These are phyloP conservation scores for Laticauda colubrina DNA, from an alignment of 2,113 vertebrate genomes.

Conservation along the genomic window DNA sequence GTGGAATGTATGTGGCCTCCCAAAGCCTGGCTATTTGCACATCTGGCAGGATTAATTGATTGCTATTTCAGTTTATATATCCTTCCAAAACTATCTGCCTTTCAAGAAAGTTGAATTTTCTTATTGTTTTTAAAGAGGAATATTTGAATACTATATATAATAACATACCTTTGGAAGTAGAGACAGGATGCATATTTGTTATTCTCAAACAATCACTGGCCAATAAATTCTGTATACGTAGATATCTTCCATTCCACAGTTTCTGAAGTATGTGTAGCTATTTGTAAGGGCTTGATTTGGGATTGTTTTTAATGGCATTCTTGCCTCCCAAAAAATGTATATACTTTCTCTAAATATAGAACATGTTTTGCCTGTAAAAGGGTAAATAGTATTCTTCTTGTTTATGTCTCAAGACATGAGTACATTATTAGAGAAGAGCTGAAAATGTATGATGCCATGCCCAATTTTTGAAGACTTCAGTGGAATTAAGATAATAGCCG, in stretches of 20 bases:
- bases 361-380: neutral
- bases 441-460: neutral
- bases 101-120: neutral
- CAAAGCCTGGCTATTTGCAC: neutral
- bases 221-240: neutral
- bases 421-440: neutral
- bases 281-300: neutral
- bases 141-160: neutral
- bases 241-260: neutral
- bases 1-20: neutral
- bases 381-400: neutral
- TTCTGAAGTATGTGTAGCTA: neutral
- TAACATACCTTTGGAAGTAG: neutral
- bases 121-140: neutral
- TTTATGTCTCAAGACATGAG: neutral
- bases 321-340: neutral
- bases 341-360: neutral
- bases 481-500: neutral
- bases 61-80: no score
- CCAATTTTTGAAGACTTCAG: neutral
- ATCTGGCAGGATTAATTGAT: neutral
- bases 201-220: neutral
- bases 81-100: neutral
- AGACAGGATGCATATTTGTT: neutral
- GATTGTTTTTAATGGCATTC: neutral